Evolutionary conservation across 2,113 vertebrate species (phyloP), one percentile per base, ranked within the genome.

Genomic region (Girardinichthys multiradiatus): DNA sequence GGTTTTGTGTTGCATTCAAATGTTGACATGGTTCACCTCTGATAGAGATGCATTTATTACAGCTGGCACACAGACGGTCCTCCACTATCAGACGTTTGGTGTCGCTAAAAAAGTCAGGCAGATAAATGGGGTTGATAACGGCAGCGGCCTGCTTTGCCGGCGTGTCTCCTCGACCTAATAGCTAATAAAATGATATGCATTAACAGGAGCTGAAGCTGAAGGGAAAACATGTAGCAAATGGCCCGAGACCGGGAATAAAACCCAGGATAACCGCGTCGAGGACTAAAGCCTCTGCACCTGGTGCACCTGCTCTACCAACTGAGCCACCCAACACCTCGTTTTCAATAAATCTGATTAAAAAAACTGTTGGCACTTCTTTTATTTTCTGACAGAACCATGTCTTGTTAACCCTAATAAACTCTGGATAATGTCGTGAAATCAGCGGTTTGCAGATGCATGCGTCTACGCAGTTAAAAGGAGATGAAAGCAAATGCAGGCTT

Each of bases 131-230:
- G 42, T 28, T 75, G 92, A 92, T 93, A 90, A 85, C 65, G 27
- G 30, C 72, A 84, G 86, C 87, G 87, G 90, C 45, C 59, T 57
- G 74, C 89, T 93, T 94, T 93, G 77, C 68, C 81, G 61, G 45
- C 68, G 1, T 48, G 81, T 68, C 64, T 65, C 39, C 60, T 81
- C 66, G 14, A 37, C 31, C 67, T 83, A 77, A 80, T 83, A 77
- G 21, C 33, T 76, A 14, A 74, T 80, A 65, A 15, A 35, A 63
- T 39, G 45, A 67, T 73, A 72, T 72, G 28, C 64, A 31, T 81
- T 37, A 29, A 27, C 64, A 75, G 14, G 69, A 29, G 66, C 59
- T 30, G 0, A 28, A 29, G 26, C 64, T 74, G 35, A n/a, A n/a
- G n/a, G n/a, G n/a, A n/a, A n/a, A n/a, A n/a, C n/a, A n/a, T n/a